phyloP scores from a whole-genome alignment of 2,888 invertebrate species.

The Cheilosia vulpina region DNA sequence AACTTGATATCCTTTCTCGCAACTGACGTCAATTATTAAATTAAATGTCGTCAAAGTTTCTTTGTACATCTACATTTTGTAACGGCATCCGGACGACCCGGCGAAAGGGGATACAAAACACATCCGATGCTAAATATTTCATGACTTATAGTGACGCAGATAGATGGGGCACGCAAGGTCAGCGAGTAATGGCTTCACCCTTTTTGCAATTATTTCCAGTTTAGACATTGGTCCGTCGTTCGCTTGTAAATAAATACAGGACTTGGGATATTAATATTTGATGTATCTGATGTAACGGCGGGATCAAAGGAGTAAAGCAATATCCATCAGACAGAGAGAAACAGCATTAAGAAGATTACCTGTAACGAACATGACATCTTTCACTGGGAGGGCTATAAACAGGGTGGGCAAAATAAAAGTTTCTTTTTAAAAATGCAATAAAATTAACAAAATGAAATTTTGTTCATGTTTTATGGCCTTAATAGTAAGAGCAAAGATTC shows the following conservation, averaged over 20 bases:
- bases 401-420: no score
- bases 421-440: no score
- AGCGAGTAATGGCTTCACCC: conserved; percentile 35
- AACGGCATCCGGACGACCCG: neutral
- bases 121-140: conserved; percentile 36
- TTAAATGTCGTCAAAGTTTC: conserved; percentile 4
- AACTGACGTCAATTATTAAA: conserved; percentile 5
- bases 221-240: neutral
- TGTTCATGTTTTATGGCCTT: no score
- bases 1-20: neutral
- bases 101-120: conserved; percentile 4
- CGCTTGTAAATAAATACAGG: neutral
- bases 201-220: conserved; percentile 16
- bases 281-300: conserved; percentile 30
- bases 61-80: conserved; percentile 1
- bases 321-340: neutral
- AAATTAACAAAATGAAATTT: no score
- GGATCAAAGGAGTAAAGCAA: conserved; percentile 4
- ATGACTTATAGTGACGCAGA: conserved; percentile 26
- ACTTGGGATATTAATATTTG: conserved; percentile 27
- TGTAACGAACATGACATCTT: conserved; percentile 12
- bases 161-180: conserved; percentile 16
- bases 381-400: conserved; percentile 1
- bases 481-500: no score
- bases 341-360: conserved; percentile 31